These are phyloP conservation scores for Todiramphus chloris DNA, from an alignment of 2,113 vertebrate genomes.

Conservation along the genomic window DNA sequence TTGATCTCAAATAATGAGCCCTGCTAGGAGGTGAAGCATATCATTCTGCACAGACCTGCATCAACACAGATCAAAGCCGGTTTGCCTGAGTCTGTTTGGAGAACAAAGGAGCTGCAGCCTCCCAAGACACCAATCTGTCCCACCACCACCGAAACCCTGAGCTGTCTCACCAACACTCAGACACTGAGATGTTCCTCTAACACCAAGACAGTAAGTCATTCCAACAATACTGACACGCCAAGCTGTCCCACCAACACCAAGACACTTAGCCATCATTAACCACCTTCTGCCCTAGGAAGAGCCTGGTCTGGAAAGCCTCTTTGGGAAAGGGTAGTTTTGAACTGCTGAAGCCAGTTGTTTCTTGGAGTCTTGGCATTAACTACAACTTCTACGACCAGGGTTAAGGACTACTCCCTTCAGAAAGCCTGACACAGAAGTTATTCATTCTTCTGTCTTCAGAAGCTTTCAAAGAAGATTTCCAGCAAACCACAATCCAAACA, in stretches of 20 bases:
- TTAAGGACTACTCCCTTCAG: background rate
- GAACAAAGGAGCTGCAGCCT: background rate
- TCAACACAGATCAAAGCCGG: constrained; percentile 4
- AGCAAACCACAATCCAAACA: background rate
- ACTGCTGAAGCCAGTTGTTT: background rate
- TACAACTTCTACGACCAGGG: background rate
- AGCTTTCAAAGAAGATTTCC: background rate
- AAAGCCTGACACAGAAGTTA: background rate
- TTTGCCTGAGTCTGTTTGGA: background rate
- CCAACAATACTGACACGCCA: background rate
- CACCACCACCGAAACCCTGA: accelerated
- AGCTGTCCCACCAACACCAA: background rate
- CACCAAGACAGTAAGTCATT: too few relatives aligned
- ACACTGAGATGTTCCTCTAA: accelerated
- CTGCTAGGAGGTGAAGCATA: constrained; percentile 28
- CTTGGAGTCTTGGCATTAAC: background rate
- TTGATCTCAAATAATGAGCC: constrained; percentile 3
- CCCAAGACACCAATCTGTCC: background rate
- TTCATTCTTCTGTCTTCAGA: background rate
- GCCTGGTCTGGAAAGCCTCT: background rate
- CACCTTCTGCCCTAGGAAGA: background rate
- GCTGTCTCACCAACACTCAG: background rate
- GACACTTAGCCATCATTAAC: background rate
- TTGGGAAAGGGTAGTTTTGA: background rate
- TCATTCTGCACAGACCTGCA: background rate